Conservation (phyloP, 35 echinoderm and acorn worm genomes). For the Stichopus chloronotus region DNA sequence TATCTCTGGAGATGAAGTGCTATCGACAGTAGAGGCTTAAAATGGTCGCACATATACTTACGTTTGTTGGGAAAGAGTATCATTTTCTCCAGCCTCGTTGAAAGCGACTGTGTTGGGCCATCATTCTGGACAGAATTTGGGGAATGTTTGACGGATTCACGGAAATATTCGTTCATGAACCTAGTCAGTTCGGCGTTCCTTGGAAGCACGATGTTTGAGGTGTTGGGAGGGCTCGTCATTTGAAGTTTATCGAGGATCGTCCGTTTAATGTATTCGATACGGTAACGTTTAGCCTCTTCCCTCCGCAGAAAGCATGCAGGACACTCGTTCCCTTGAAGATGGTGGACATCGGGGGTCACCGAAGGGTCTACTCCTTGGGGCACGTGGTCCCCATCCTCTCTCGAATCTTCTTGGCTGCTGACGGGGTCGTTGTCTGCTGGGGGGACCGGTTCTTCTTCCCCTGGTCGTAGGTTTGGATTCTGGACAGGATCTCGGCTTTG, state of each 20-base stretch:
- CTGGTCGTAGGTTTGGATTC: neutral
- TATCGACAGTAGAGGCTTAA: no score
- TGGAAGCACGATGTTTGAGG: constrained; percentile 7
- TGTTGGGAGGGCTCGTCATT: constrained; percentile 23
- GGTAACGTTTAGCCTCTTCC: constrained; percentile 26
- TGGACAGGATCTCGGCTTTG: neutral
- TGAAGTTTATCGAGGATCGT: constrained; percentile 20
- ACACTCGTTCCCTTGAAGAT: neutral
- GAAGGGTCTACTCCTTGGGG: neutral
- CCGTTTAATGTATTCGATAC: constrained; percentile 30
- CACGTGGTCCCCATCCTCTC: neutral
- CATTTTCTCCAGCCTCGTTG: constrained; percentile 39
- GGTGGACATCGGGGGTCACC: neutral
- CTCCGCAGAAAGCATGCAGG: constrained; percentile 10
- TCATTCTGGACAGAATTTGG: neutral
- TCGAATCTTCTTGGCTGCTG: neutral
- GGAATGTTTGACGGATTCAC: neutral
- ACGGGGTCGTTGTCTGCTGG: neutral
- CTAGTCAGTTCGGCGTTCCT: constrained; percentile 23
- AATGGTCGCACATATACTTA: neutral
- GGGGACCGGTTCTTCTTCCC: neutral
- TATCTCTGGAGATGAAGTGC: no score
- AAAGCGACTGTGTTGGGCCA: neutral
- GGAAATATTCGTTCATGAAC: constrained; percentile 15
- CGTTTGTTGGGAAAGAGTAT: constrained; percentile 40